Evolutionary conservation across 2,797 vertebrate species (phyloP).

Genomic region (Anomalospiza imberbis): DNA sequence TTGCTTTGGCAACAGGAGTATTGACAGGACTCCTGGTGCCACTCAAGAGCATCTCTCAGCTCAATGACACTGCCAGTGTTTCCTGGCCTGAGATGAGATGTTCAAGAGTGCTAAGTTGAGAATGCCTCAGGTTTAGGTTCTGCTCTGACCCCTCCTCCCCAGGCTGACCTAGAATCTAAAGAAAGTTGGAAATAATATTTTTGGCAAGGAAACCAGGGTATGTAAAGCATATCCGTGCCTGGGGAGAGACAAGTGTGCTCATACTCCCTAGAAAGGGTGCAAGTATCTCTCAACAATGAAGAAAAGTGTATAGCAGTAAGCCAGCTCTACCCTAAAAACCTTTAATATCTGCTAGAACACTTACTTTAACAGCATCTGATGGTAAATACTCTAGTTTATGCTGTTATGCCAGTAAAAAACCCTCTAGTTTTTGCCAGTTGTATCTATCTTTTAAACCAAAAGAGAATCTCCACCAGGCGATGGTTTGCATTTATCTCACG

Average conservation of each 20-base stretch:
- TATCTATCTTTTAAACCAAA: not conserved
- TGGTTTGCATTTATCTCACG: not conserved
- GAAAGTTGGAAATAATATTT: not conserved
- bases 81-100: not conserved
- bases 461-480: not conserved
- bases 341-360: not conserved
- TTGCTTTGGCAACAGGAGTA: not conserved
- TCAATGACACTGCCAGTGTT: not conserved
- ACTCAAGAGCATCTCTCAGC: not conserved
- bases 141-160: not conserved
- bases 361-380: not conserved
- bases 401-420: not conserved
- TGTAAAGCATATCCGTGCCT: not conserved
- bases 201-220: not conserved
- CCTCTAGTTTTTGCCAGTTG: not conserved
- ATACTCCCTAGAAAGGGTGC: not conserved
- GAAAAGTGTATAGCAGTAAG: not conserved
- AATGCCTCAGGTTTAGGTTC: not conserved
- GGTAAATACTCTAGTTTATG: not conserved
- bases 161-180: not conserved
- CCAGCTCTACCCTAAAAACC: not conserved
- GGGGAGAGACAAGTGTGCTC: not conserved
- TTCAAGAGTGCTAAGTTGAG: no score
- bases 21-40: not conserved
- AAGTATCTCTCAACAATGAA: not conserved